These are phyloP conservation scores for Olivierus martensii DNA, from an alignment of 1,140 invertebrate species.

Conservation along the genomic window DNA sequence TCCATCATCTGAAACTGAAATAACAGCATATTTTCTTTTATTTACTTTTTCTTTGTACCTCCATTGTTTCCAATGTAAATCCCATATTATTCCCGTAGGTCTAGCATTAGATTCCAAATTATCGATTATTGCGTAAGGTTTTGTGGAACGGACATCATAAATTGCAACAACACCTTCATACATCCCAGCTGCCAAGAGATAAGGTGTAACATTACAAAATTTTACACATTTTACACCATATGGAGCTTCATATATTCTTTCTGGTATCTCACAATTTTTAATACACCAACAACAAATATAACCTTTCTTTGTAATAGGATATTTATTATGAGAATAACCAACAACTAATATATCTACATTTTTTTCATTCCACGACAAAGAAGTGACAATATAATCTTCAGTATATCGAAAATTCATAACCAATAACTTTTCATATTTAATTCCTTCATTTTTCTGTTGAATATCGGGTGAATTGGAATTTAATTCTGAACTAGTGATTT, in stretches of 20 bases:
- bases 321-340: not conserved
- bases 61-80: not conserved
- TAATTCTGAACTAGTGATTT: not conserved
- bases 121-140: not conserved
- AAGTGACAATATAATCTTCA: not conserved
- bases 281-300: not conserved
- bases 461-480: too few species aligned
- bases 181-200: not conserved
- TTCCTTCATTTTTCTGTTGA: not conserved
- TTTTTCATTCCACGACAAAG: not conserved
- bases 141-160: not conserved
- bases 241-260: not conserved
- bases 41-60: not conserved
- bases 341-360: not conserved
- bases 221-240: not conserved
- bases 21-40: not conserved
- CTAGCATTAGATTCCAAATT: not conserved
- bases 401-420: not conserved
- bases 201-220: not conserved
- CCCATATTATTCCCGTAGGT: not conserved
- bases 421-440: not conserved
- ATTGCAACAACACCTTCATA: not conserved
- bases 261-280: not conserved
- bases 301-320: not conserved
- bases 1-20: not conserved